These are phyloP conservation scores for Drosophila insularis DNA, from an alignment of 1,140 invertebrate species.

Conservation along the genomic window DNA sequence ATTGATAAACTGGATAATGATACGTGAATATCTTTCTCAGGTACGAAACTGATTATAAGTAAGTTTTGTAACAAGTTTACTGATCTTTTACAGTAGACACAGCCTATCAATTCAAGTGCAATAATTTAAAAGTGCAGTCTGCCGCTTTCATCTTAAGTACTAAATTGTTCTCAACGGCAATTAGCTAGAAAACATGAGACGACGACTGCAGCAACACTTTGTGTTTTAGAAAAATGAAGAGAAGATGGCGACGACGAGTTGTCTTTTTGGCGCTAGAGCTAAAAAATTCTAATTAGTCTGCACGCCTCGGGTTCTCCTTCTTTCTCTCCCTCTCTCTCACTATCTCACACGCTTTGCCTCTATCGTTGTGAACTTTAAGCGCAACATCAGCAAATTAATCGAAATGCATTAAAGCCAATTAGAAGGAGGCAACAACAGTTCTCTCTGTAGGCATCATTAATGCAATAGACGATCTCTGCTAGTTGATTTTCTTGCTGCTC, in stretches of 20 bases:
- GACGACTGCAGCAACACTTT: conserved; percentile 10
- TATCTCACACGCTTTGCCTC: neutral
- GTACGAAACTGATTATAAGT: neutral
- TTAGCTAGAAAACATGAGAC: conserved; percentile 53
- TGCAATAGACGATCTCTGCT: conserved; percentile 12
- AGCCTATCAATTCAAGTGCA: conserved; percentile 24
- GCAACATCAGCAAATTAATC: conserved; percentile 67
- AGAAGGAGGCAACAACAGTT: conserved; percentile 25
- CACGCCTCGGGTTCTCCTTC: conserved; percentile 22
- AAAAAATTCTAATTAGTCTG: conserved; percentile 76
- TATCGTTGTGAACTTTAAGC: conserved; percentile 42
- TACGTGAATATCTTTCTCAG: neutral
- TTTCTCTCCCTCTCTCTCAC: neutral
- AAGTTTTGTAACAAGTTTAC: conserved; percentile 25
- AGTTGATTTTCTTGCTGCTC: conserved; percentile 24
- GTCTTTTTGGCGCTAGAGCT: conserved; percentile 39
- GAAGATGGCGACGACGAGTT: conserved; percentile 11
- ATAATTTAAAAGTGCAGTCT: conserved; percentile 37
- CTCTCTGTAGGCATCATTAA: conserved; percentile 10
- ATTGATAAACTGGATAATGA: conserved; percentile 1
- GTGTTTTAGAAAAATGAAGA: conserved; percentile 24
- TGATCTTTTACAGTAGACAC: conserved; percentile 37
- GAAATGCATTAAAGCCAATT: conserved; percentile 74
- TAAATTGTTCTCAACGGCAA: conserved; percentile 62
- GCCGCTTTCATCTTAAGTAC: conserved; percentile 44